These are phyloP conservation scores for Fissipunctia ypsillon DNA, from an alignment of 2,888 invertebrate genomes.

Conservation along the genomic window DNA sequence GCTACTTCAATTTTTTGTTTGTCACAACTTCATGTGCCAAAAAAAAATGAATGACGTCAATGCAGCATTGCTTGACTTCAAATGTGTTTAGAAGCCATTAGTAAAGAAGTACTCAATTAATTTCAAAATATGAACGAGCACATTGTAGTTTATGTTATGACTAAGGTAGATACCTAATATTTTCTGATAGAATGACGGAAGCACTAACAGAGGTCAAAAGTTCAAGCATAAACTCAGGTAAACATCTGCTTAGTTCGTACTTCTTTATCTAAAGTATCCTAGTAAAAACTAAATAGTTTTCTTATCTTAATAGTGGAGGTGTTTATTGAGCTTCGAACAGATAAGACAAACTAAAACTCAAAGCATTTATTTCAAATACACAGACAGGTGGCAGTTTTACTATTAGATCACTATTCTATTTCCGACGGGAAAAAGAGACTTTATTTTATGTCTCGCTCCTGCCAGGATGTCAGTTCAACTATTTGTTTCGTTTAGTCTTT, in stretches of 20 bases:
- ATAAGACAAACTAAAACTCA: no score
- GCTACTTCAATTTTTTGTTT: not conserved
- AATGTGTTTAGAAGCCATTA: slow-evolving; percentile 2
- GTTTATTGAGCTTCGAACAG: slow-evolving; percentile 54
- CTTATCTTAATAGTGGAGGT: slow-evolving; percentile 61
- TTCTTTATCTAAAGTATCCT: slow-evolving; percentile 61
- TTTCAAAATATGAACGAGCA: not conserved
- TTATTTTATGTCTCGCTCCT: slow-evolving; percentile 3
- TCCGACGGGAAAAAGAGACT: slow-evolving; percentile 6
- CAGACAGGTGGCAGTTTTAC: slow-evolving; percentile 41
- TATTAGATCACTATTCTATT: slow-evolving; percentile 52
- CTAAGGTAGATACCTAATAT: not conserved
- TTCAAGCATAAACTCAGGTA: slow-evolving; percentile 16
- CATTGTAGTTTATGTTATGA: not conserved
- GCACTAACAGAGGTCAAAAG: slow-evolving; percentile 15
- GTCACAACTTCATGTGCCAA: not conserved
- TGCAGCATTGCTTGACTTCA: not conserved
- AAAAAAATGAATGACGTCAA: not conserved
- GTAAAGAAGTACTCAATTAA: not conserved
- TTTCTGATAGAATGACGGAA: not conserved
- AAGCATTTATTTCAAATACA: no score
- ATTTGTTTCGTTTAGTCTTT: slow-evolving; percentile 1
- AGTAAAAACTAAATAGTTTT: slow-evolving; percentile 50
- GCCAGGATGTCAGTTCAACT: not conserved
- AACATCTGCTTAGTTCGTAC: slow-evolving; percentile 15